Evolutionary conservation across 2,797 vertebrate species (phyloP).

Genomic region (Helostoma temminkii): DNA sequence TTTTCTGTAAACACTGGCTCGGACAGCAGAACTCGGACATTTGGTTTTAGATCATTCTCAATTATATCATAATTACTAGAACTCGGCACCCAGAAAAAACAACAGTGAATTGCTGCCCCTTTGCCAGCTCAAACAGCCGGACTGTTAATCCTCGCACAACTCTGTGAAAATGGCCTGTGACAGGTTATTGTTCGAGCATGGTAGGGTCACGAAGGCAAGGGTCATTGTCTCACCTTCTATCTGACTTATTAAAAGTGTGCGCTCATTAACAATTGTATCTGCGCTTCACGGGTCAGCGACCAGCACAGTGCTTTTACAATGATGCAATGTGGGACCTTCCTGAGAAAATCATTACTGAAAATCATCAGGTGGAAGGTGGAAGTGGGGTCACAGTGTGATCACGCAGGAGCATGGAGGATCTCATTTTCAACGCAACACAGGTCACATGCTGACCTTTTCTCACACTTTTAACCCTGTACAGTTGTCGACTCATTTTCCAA

Average conservation of each 20-base stretch:
- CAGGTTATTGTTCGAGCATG: conserved; percentile 71
- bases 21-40: conserved; percentile 57
- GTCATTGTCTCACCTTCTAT: conserved; percentile 43
- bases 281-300: conserved; percentile 29
- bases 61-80: conserved; percentile 79
- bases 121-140: conserved; percentile 82
- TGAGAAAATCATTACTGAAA: conserved; percentile 57
- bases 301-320: conserved; percentile 2
- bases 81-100: conserved; percentile 71
- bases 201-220: conserved; percentile 56
- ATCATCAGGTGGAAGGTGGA: conserved; percentile 33
- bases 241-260: conserved; percentile 36
- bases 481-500: conserved; percentile 44
- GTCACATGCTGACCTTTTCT: conserved; percentile 48
- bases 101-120: conserved; percentile 72
- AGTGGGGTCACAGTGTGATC: conserved; percentile 28
- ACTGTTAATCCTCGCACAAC: conserved; percentile 76
- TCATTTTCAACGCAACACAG: conserved; percentile 4
- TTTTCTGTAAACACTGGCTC: conserved; percentile 79
- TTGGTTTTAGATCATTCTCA: conserved; percentile 75
- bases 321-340: conserved; percentile 10
- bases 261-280: conserved; percentile 32
- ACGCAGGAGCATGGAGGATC: conserved; percentile 5
- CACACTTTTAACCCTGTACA: conserved; percentile 42
- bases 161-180: conserved; percentile 68